Evolutionary conservation across 2,888 invertebrate species (phyloP), one percentile per base, ranked within the genome.

Genomic region (Synanthedon andrenaeformis): DNA sequence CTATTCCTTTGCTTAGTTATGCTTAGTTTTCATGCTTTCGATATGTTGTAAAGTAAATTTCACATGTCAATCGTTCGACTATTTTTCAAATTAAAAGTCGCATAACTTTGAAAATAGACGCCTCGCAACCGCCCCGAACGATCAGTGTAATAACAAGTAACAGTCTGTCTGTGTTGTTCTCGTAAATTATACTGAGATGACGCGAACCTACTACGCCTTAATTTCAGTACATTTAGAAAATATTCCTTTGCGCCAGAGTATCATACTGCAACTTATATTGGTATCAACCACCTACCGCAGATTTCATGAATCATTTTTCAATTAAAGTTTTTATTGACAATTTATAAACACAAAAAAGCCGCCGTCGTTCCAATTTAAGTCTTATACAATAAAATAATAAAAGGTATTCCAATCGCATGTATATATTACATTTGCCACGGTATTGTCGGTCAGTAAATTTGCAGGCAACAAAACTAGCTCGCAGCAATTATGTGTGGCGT

Each of bases 191-290:
- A 35, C 35, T 35, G 35, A 35, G 35, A 35, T 35, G 35, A 35
- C 35, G 35, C 35, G 35, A 35, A 35, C 35, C 35, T 10, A 35
- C 35, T 35, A 35, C 35, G 35, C 35, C 35, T 35, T 35, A 35
- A 35, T 35, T 35, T 35, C 35, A 35, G 35, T 35, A 35, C 35
- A 35, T 35, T 35, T 35, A 35, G 35, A 35, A 35, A 35, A 35
- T 35, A 35, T 35, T 35, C 35, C 35, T 35, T 8, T 35, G 35
- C 35, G 10, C 35, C 35, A 56, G 17, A 17, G 51, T 51, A 42
- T 42, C 49, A 53, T 54, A 28, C 42, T 51, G 56, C 49, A 52
- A 53, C 56, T 52, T 51, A 51, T 51, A 48, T 42, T 13, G n/a
- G 35, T 35, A 28, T 28, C 28, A 28, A 8, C 28, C 6, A 45